A percentile compares a stretch with the other conserved stretches of the same genome.
phyloP scores from a whole-genome alignment of 2,797 vertebrate genomes.

The Lepilemur ruficaudatus region DNA sequence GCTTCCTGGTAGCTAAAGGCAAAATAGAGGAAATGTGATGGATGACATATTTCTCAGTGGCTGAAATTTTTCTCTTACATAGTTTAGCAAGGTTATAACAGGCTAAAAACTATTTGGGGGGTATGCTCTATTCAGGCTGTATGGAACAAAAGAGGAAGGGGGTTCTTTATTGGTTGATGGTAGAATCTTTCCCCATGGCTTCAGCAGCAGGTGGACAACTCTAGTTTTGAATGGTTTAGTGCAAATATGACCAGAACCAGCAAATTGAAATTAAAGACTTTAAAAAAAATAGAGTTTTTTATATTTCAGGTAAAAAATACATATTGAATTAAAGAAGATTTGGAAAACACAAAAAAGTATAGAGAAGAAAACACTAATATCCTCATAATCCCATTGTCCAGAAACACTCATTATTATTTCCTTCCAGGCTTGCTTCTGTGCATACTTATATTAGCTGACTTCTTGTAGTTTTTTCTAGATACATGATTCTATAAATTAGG shows the following conservation, averaged over 20 bases:
- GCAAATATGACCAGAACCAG: not conserved
- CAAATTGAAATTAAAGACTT: not conserved
- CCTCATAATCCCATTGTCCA: not conserved
- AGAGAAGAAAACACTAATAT: constrained; percentile 37
- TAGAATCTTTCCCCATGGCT: not conserved
- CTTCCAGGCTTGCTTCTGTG: not conserved
- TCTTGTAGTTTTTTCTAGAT: not conserved
- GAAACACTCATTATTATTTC: constrained; percentile 12
- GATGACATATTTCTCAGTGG: constrained; percentile 27
- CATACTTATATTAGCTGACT: not conserved
- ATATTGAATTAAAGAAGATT: not conserved
- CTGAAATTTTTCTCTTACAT: constrained; percentile 6
- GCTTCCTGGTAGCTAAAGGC: constrained; percentile 47
- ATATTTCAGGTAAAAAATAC: not conserved
- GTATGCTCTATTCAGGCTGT: not conserved
- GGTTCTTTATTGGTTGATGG: not conserved
- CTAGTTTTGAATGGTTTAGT: not conserved
- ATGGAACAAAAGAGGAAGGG: not conserved
- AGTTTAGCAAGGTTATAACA: constrained; percentile 16
- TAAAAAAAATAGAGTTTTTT: not conserved
- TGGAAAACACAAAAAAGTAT: not conserved
- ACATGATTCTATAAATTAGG: not conserved
- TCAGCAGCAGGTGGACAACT: not conserved
- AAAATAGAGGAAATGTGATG: constrained; percentile 32
- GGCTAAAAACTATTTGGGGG: not conserved